phyloP scores from a whole-genome alignment of 2,113 vertebrate genomes.

The Papio anubis region DNA sequence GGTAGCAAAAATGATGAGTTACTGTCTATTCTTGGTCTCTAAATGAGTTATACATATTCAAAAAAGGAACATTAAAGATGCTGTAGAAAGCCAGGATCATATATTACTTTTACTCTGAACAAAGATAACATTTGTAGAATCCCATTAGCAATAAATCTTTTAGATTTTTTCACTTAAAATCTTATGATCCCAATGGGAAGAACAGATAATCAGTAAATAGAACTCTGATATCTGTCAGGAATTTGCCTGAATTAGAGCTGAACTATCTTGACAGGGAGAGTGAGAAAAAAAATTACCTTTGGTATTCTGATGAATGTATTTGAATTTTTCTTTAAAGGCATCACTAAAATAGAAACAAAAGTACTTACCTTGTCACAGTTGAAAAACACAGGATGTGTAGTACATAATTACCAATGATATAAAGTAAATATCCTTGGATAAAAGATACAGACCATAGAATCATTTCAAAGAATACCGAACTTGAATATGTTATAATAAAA shows the following conservation, averaged over 20 bases:
- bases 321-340: slow-evolving; percentile 59
- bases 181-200: slow-evolving; percentile 73
- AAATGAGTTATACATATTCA: slow-evolving; percentile 76
- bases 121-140: slow-evolving; percentile 77
- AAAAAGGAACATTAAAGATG: slow-evolving; percentile 63
- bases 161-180: slow-evolving; percentile 71
- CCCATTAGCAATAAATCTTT: slow-evolving; percentile 76
- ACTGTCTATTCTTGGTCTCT: slow-evolving; percentile 47
- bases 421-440: slow-evolving; percentile 39
- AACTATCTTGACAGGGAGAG: slow-evolving; percentile 61
- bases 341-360: slow-evolving; percentile 62
- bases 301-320: slow-evolving; percentile 28
- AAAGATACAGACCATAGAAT: slow-evolving; percentile 10
- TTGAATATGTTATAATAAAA: slow-evolving; percentile 47
- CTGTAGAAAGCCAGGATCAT: slow-evolving; percentile 52
- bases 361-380: slow-evolving; percentile 57
- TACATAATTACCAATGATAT: slow-evolving; percentile 45
- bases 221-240: slow-evolving; percentile 62
- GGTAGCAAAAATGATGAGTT: slow-evolving; percentile 73
- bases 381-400: slow-evolving; percentile 29
- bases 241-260: slow-evolving; percentile 63
- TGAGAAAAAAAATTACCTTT: slow-evolving; percentile 57
- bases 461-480: slow-evolving; percentile 47
- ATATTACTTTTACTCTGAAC: slow-evolving; percentile 73
- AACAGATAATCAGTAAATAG: slow-evolving; percentile 75